phyloP scores from a whole-genome alignment of 2,113 vertebrate species.

The Sander vitreus region DNA sequence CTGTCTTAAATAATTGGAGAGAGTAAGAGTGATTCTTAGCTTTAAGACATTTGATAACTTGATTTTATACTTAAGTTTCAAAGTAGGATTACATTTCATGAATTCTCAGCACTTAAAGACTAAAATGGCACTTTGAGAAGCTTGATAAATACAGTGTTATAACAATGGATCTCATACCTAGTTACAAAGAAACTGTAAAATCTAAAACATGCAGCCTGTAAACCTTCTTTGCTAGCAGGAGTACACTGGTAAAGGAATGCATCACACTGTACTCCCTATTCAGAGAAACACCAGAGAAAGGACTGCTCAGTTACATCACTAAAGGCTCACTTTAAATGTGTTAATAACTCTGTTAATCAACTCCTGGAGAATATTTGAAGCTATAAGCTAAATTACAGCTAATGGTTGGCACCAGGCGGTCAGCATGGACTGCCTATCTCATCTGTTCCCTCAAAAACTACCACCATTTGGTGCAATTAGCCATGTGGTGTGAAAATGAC shows the following conservation, averaged over 20 bases:
- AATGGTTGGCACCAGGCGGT: slow-evolving; percentile 59
- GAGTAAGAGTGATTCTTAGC: too few species aligned
- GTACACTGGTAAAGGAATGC: slow-evolving; percentile 16
- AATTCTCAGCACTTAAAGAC: too few species aligned
- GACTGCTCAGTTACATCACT: slow-evolving; percentile 27
- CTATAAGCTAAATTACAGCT: slow-evolving; percentile 64
- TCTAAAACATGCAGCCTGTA: not conserved
- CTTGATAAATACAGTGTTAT: too few species aligned
- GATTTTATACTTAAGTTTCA: too few species aligned
- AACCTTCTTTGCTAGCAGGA: slow-evolving; percentile 9
- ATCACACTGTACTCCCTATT: not conserved
- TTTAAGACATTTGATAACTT: too few species aligned
- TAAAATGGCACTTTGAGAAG: too few species aligned
- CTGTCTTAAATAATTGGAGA: too few species aligned
- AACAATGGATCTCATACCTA: too few species aligned
- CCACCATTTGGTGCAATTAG: slow-evolving; percentile 76
- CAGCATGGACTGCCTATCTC: slow-evolving; percentile 26
- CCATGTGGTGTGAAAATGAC: slow-evolving; percentile 71
- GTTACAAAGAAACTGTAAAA: too few species aligned
- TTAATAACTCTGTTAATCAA: slow-evolving; percentile 58
- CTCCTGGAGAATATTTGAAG: slow-evolving; percentile 36
- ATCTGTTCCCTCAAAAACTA: slow-evolving; percentile 46
- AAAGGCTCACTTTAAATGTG: slow-evolving; percentile 41
- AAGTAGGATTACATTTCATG: too few species aligned
- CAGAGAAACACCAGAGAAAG: slow-evolving; percentile 1